A percentile compares a stretch with the other conserved stretches of the same genome.
Evolutionary conservation across 2,113 vertebrate species (phyloP).

Genomic region (Cryptomyrus ogoouensis): DNA sequence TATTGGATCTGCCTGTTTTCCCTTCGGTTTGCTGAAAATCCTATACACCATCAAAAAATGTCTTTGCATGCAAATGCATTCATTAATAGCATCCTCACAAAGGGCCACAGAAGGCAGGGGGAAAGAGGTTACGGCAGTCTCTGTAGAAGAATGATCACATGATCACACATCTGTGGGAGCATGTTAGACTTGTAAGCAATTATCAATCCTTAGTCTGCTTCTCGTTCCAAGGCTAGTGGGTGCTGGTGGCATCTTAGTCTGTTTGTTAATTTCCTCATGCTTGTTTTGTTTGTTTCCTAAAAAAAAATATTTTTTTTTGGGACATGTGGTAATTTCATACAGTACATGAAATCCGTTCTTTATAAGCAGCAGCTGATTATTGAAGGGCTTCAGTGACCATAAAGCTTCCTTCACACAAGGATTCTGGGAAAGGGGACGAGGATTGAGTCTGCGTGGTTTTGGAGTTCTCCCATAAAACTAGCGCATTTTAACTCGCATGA

Average conservation of each 20-base stretch:
- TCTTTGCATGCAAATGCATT: background rate
- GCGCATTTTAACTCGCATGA: background rate
- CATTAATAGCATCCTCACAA: background rate
- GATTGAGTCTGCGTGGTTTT: background rate
- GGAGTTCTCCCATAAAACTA: background rate
- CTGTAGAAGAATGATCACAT: background rate
- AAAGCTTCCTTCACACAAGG: background rate
- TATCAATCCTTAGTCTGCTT: background rate
- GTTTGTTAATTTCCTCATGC: background rate
- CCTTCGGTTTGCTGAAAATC: background rate
- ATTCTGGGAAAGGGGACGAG: background rate
- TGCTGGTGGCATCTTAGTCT: background rate
- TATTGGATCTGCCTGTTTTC: background rate
- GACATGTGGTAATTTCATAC: background rate
- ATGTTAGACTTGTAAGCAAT: background rate
- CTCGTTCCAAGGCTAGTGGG: background rate
- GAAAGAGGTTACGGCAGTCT: background rate
- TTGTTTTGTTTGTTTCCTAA: slow-evolving; percentile 33
- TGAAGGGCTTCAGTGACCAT: background rate
- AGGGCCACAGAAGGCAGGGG: background rate
- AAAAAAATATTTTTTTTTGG: slow-evolving; percentile 10
- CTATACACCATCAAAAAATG: background rate
- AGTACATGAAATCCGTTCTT: background rate
- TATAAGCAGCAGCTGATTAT: background rate
- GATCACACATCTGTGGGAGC: background rate